Evolutionary conservation across 2,888 invertebrate species (phyloP), one percentile per base, ranked within the genome.

Genomic region (Cataglyphis altisquamis): DNA sequence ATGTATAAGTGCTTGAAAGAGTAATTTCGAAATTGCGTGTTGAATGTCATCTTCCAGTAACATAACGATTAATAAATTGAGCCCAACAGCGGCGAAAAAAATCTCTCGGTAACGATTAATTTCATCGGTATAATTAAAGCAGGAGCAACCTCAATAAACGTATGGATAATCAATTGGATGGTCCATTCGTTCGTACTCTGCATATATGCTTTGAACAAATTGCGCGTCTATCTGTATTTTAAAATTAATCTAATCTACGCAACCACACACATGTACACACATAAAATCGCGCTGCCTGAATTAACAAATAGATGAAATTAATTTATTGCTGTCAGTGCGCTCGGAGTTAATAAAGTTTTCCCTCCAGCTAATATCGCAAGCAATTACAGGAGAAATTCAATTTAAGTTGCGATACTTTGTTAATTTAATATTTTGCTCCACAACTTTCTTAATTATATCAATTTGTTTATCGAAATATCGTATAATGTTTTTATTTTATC

Each of bases 121-220:
- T 91, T 88, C 78, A 83, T 88, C 85, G 84, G 83, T 72, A 87
- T 90, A 88, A 91, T 91, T 91, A 91, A 88, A 84, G 85, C 77
- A 74, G 88, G 87, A 88, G 88, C 90, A 90, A 91, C 90, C 88
- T 87, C 89, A 91, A 91, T 86, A 88, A 87, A 87, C 86, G 89
- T 87, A 78, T 70, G 66, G 83, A 90, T 90, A 89, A 91, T 89
- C 84, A 85, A 73, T 15, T 67, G 39, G 36, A 9, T 41, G 15
- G 10, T 41, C 15, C 29, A 21, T 41, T 68, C 41, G 67, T 77
- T 66, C 25, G 32, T 41, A 57, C 57, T 57, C n/a, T 41, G 10
- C 5, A 18, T 45, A 55, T n/a, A 25, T 25, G 5, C 62, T 84
- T 80, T 85, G 87, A 88, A 89, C 88, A 89, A 90, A 91, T 91